Evolutionary conservation across 2,113 vertebrate genomes (phyloP), one percentile per base, ranked within the genome.

Genomic region (Apaloderma vittatum): DNA sequence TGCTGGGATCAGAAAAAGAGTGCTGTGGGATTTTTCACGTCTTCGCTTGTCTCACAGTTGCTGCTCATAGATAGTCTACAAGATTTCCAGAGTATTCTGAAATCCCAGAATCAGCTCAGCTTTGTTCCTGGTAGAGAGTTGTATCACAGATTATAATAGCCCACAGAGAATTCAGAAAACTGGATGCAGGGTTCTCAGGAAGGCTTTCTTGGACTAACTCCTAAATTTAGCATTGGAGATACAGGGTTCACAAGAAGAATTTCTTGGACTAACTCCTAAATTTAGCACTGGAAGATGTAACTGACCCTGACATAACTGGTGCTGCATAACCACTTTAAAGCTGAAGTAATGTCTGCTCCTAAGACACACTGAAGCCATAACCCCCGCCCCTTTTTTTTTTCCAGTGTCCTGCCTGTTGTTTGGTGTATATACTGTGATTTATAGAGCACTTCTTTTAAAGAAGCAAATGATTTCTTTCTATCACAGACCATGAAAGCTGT

Each of bases 391-490:
- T 29, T 49, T 13, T 22, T 67, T 57, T 29, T 61, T 49, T 55
- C 30, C 30, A 40, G 13, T 66, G 34, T 71, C 48, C 70, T 94
- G 37, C 29, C 37, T 72, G 37, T 63, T 87, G 32, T 67, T 83
- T 77, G 34, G 15, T 90, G 18, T 92, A 55, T 59, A 15, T 22
- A n/a, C 40, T 40, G 34, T 48, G 67, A 84, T 92, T 94, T 93
- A 77, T 34, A 48, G 67, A 71, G 26, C 79, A 63, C 45, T 89
- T 86, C 18, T 93, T 95, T 73, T 48, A 92, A 94, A 79, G 43
- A 70, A 58, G 75, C 78, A 88, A 80, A 80, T 90, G 86, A 77
- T 88, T 96, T 76, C 68, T 61, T 95, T 82, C 72, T 88, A 37
- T 83, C 76, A 40, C 51, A 88, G 43, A n/a, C 71, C 62, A 76